Evolutionary conservation across 1,140 invertebrate species (phyloP).

Genomic region (Eubasilissa regina): DNA sequence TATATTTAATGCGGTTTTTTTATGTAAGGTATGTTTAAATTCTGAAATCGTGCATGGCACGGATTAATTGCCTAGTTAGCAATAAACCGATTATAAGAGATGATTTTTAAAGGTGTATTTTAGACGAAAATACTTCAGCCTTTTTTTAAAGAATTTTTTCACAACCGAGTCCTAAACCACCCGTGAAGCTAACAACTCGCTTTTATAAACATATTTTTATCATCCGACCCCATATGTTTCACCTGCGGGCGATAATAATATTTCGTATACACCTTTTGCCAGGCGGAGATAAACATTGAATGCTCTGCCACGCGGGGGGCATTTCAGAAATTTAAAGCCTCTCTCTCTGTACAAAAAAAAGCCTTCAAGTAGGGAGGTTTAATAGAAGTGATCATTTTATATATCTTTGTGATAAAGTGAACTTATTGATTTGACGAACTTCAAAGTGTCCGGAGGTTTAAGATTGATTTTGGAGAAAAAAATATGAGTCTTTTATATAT

Average conservation of each 20-base stretch:
- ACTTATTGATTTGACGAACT: too few species aligned
- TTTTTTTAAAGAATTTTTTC: too few species aligned
- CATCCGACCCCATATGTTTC: constrained; percentile 25
- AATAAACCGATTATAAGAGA: too few species aligned
- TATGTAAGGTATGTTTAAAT: too few species aligned
- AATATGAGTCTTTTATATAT: too few species aligned
- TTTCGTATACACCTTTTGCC: constrained; percentile 23
- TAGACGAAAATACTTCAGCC: too few species aligned
- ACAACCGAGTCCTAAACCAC: constrained; percentile 2
- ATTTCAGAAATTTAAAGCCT: constrained; percentile 9
- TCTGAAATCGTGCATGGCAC: too few species aligned
- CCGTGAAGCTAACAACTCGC: constrained; percentile 24
- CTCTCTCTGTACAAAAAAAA: background rate
- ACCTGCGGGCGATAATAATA: constrained; percentile 37
- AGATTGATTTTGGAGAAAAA: too few species aligned
- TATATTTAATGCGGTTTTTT: too few species aligned
- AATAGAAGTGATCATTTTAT: background rate
- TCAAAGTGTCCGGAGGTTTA: too few species aligned
- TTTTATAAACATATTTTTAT: constrained; percentile 19
- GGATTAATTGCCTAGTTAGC: too few species aligned
- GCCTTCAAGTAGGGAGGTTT: background rate
- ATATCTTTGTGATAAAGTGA: background rate
- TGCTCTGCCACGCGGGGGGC: constrained; percentile 8
- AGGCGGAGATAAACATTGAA: constrained; percentile 35
- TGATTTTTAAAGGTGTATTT: too few species aligned